These are phyloP conservation scores for Cephus pygmeus DNA, from an alignment of 2,888 invertebrate species.

Conservation along the genomic window DNA sequence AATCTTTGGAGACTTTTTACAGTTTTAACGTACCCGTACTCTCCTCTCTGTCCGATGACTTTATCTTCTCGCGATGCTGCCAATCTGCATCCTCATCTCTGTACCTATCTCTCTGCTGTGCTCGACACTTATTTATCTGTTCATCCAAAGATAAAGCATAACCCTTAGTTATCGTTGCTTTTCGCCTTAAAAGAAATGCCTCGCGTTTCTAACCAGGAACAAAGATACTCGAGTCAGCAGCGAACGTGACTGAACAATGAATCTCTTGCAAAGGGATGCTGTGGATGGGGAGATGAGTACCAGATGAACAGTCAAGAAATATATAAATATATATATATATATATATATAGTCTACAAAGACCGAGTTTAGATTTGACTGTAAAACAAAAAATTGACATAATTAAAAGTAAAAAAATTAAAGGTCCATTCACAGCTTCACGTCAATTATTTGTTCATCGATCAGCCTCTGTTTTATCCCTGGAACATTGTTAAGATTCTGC, in stretches of 20 bases:
- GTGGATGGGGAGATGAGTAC: background rate
- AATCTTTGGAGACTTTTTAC: background rate
- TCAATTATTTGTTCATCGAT: background rate
- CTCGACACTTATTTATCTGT: background rate
- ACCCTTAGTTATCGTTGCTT: background rate
- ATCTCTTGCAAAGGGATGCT: slow-evolving; percentile 29
- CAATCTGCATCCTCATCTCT: background rate
- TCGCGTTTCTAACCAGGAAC: slow-evolving; percentile 28
- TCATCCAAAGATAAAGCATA: background rate
- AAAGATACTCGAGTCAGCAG: slow-evolving; percentile 43
- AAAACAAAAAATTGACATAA: background rate
- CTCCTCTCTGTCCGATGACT: background rate
- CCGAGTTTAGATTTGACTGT: background rate
- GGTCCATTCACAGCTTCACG: background rate
- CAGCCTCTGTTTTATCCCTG: background rate
- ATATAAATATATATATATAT: too few species aligned
- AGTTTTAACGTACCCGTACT: background rate
- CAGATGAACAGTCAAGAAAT: background rate
- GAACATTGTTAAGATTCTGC: background rate
- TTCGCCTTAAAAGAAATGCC: slow-evolving; percentile 22
- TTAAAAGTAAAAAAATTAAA: background rate
- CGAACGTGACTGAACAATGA: slow-evolving; percentile 57
- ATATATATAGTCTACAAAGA: too few species aligned
- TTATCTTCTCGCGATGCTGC: background rate
- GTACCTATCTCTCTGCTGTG: background rate